These are phyloP conservation scores for Acronicta leporina DNA, from an alignment of 2,888 invertebrate genomes.

Conservation along the genomic window DNA sequence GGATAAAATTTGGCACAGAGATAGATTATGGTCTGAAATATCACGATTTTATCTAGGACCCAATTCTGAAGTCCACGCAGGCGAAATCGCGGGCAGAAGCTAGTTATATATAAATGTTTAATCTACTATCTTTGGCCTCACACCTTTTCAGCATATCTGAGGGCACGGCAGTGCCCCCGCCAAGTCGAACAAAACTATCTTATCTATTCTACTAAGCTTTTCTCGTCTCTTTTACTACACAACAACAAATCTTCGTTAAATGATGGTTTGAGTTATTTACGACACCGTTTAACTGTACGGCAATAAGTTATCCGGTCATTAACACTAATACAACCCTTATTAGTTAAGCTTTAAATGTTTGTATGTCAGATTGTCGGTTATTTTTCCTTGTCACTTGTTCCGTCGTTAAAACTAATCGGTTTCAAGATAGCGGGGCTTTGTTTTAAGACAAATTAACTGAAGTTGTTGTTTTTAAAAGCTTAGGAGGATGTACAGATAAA, in stretches of 20 bases:
- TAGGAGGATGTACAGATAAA: background rate
- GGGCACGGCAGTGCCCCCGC: too few species aligned
- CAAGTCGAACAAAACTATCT: too few species aligned
- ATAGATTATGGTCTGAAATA: too few species aligned
- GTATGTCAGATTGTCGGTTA: slow-evolving; percentile 29
- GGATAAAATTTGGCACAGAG: too few species aligned
- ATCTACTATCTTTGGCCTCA: background rate
- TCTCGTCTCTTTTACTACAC: background rate
- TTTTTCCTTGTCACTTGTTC: slow-evolving; percentile 44
- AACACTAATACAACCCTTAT: slow-evolving; percentile 46
- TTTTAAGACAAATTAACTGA: slow-evolving; percentile 16
- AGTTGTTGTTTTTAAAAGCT: background rate
- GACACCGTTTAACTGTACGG: slow-evolving; percentile 61
- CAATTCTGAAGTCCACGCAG: too few species aligned
- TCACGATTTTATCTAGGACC: too few species aligned
- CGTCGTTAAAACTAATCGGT: slow-evolving; percentile 29
- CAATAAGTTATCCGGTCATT: slow-evolving; percentile 67
- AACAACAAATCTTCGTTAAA: slow-evolving; percentile 40
- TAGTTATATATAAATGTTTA: background rate
- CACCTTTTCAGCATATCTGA: slow-evolving; percentile 16
- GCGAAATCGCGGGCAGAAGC: too few species aligned
- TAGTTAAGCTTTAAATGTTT: slow-evolving; percentile 52
- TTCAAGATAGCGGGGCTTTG: slow-evolving; percentile 17
- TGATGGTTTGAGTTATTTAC: slow-evolving; percentile 34
- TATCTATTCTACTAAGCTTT: too few species aligned